Conservation (phyloP, 2,797 vertebrate species). For the Melanotaenia boesemani region DNA sequence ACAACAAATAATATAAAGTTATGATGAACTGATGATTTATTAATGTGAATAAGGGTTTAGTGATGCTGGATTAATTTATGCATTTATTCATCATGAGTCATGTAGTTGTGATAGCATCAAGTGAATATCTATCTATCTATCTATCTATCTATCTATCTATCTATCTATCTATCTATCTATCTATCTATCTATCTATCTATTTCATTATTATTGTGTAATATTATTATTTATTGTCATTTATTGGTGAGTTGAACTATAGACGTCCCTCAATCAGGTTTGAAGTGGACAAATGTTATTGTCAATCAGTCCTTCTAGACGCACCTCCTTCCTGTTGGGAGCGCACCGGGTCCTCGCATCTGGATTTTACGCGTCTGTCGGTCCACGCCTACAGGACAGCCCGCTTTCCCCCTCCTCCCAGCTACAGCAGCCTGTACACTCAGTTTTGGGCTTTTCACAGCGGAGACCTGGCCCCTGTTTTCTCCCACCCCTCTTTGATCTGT, state of each 20-base stretch:
- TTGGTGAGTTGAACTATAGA: neutral
- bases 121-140: too few relatives aligned
- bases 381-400: conserved; percentile 60
- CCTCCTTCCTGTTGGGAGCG: conserved; percentile 64
- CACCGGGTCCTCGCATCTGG: conserved; percentile 72
- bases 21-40: too few relatives aligned
- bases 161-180: too few relatives aligned
- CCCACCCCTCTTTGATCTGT: neutral
- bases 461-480: conserved; percentile 31
- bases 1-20: too few relatives aligned
- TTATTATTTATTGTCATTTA: too few relatives aligned
- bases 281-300: conserved; percentile 34
- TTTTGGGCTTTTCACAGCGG: conserved; percentile 22
- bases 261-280: neutral
- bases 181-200: too few relatives aligned
- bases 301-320: conserved; percentile 40
- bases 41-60: too few relatives aligned
- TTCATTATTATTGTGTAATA: too few relatives aligned
- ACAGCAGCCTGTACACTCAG: conserved; percentile 31
- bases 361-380: conserved; percentile 62
- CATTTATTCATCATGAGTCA: too few relatives aligned
- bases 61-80: too few relatives aligned
- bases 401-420: conserved; percentile 14
- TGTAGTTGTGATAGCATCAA: too few relatives aligned
- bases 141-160: too few relatives aligned